Conservation (phyloP, 2,113 vertebrate species). For the Podocnemis expansa region DNA sequence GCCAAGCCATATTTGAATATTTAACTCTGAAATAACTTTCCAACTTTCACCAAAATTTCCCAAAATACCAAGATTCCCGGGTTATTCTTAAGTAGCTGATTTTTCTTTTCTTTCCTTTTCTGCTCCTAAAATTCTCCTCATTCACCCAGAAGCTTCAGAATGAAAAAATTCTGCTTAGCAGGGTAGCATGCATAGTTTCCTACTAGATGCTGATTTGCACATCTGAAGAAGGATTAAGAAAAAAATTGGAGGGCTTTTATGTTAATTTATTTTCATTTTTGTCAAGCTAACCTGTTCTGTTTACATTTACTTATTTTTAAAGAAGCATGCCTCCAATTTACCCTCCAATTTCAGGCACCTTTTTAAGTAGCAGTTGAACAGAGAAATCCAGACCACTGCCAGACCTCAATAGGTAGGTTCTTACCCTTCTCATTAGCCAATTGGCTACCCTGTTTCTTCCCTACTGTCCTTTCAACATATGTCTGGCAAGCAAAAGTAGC, state of each 20-base stretch:
- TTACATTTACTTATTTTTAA: neutral
- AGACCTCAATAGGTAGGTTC: neutral
- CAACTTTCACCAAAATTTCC: neutral
- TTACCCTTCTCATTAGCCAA: neutral
- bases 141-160: neutral
- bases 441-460: neutral
- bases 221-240: neutral
- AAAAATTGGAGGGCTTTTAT: neutral
- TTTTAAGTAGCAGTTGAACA: no score
- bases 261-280: neutral
- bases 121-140: neutral
- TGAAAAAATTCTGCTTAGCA: neutral
- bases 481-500: no score
- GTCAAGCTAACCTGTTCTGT: neutral
- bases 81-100: no score
- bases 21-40: neutral
- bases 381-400: neutral
- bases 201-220: neutral
- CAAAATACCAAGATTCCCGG: neutral
- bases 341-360: no score
- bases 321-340: neutral
- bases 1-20: neutral
- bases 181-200: neutral
- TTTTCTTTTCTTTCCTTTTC: neutral
- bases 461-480: neutral